phyloP scores from a whole-genome alignment of 2,888 invertebrate genomes.

The Athripsodes cinereus region DNA sequence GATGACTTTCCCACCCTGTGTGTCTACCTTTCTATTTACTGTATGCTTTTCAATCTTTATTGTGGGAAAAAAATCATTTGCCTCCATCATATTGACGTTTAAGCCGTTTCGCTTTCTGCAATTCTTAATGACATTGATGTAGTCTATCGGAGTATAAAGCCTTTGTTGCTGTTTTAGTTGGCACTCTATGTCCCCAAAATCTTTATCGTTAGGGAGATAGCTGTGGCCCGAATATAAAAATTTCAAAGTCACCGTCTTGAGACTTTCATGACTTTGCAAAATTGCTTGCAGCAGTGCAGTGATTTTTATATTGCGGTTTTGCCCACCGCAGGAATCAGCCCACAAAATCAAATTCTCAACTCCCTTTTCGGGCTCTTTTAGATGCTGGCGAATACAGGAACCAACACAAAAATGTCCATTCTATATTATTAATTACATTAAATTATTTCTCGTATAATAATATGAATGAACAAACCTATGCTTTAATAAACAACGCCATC shows the following conservation, averaged over 20 bases:
- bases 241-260: too few species aligned
- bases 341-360: conserved; percentile 26
- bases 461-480: too few species aligned
- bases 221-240: too few species aligned
- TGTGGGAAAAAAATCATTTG: too few species aligned
- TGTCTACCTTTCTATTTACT: too few species aligned
- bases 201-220: background rate
- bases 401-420: too few species aligned
- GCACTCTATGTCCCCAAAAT: background rate
- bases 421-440: too few species aligned
- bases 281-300: background rate
- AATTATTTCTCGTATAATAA: too few species aligned
- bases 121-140: background rate
- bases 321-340: background rate
- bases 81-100: too few species aligned
- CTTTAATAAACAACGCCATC: too few species aligned
- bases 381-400: conserved; percentile 28
- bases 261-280: background rate
- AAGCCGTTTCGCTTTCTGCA: background rate
- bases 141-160: background rate
- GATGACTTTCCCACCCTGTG: background rate
- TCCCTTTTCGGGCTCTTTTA: conserved; percentile 15
- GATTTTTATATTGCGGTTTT: too few species aligned
- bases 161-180: background rate
- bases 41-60: too few species aligned